Percentiles rank a stretch among this genome's conserved stretches.
Evolutionary conservation across 2,888 invertebrate genomes (phyloP).

Genomic region (Marasmarcha lunaedactyla): DNA sequence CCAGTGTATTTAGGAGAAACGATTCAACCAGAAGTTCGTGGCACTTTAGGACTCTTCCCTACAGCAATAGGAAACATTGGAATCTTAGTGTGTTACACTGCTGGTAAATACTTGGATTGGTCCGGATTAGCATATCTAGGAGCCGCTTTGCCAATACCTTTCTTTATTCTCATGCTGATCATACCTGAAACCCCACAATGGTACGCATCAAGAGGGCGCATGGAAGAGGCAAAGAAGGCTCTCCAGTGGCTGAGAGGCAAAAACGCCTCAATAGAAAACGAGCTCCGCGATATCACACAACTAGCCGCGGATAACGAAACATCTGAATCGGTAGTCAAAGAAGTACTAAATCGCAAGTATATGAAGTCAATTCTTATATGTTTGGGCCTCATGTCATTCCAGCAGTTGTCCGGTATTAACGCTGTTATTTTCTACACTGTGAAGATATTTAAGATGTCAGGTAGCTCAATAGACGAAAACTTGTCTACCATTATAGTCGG

Average conservation of each 20-base stretch:
- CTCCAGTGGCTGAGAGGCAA: slow-evolving; percentile 87
- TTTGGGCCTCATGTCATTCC: slow-evolving; percentile 93
- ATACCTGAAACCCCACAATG: slow-evolving; percentile 96
- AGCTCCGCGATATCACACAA: slow-evolving; percentile 80
- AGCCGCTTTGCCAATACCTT: slow-evolving; percentile 80
- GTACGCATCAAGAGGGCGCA: slow-evolving; percentile 83
- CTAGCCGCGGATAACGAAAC: slow-evolving; percentile 77
- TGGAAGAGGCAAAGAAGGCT: slow-evolving; percentile 81
- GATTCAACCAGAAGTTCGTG: slow-evolving; percentile 91
- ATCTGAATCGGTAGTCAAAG: slow-evolving; percentile 70
- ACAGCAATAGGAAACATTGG: slow-evolving; percentile 90
- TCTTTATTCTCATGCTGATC: slow-evolving; percentile 82
- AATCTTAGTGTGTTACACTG: slow-evolving; percentile 82
- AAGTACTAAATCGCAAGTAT: slow-evolving; percentile 78
- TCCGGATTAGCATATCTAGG: slow-evolving; percentile 84
- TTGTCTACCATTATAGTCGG: slow-evolving; percentile 89
- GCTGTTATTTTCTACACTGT: slow-evolving; percentile 96
- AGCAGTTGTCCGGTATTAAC: slow-evolving; percentile 95
- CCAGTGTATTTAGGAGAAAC: slow-evolving; percentile 96
- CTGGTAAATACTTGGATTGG: slow-evolving; percentile 88
- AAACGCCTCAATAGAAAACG: slow-evolving; percentile 81
- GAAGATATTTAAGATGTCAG: slow-evolving; percentile 87
- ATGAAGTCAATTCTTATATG: slow-evolving; percentile 85
- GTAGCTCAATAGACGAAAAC: slow-evolving; percentile 82
- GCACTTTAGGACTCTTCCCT: slow-evolving; percentile 87